Conservation (phyloP, 2,888 invertebrate genomes). For the Taphrorychus bicolor region DNA sequence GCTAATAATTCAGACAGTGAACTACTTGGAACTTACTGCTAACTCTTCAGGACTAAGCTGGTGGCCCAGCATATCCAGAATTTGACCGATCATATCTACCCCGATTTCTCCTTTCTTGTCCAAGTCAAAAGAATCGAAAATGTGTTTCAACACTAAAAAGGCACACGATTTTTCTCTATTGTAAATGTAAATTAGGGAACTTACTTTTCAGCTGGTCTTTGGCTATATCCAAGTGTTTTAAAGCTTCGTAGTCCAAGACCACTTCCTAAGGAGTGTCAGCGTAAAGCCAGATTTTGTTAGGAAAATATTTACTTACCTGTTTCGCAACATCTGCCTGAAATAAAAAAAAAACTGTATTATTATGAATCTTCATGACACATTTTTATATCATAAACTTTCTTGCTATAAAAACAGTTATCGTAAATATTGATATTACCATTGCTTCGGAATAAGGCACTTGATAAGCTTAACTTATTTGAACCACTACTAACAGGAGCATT, state of each 20-base stretch:
- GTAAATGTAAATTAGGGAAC: conserved; percentile 35
- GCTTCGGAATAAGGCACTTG: not conserved
- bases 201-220: conserved; percentile 57
- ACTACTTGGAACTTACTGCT: conserved; percentile 61
- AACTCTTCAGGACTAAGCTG: conserved; percentile 80
- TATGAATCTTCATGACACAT: not conserved
- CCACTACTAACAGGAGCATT: conserved; percentile 10
- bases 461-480: not conserved
- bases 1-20: not conserved
- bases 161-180: not conserved
- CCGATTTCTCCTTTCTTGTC: conserved; percentile 85
- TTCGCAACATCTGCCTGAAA: conserved; percentile 21
- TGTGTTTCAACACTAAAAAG: conserved; percentile 79
- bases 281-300: not conserved
- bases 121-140: conserved; percentile 91
- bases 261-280: conserved; percentile 31
- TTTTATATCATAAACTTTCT: no score
- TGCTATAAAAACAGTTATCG: not conserved
- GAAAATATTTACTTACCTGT: conserved; percentile 6
- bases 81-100: conserved; percentile 83
- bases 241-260: conserved; percentile 45
- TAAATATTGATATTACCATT: not conserved
- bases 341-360: not conserved
- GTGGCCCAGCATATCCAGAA: conserved; percentile 89
- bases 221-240: conserved; percentile 50